Evolutionary conservation across 2,888 invertebrate genomes (phyloP).

Genomic region (Nymphalis polychloros): DNA sequence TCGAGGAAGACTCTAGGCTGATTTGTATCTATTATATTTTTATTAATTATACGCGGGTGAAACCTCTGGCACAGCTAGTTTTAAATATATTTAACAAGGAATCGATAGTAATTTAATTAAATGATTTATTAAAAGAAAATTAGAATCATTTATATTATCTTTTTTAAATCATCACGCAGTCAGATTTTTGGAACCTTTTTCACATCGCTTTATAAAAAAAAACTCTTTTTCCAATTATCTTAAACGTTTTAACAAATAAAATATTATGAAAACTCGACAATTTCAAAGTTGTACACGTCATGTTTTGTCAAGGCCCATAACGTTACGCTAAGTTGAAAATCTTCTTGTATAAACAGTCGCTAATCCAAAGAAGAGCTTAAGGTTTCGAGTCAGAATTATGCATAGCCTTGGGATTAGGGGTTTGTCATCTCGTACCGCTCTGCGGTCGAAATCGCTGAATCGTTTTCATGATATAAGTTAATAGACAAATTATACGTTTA

Average conservation of each 20-base stretch:
- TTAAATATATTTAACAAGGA: too few species aligned
- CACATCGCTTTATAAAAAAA: too few species aligned
- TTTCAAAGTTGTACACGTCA: conserved; percentile 26
- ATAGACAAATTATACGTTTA: conserved; percentile 37
- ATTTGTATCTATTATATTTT: too few species aligned
- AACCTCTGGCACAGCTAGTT: too few species aligned
- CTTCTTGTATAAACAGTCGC: conserved; percentile 67
- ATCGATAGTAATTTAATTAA: too few species aligned
- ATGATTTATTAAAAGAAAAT: too few species aligned
- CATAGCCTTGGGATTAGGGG: conserved; percentile 74
- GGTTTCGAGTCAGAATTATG: conserved; percentile 75
- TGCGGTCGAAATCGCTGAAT: conserved; percentile 60
- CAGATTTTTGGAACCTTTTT: too few species aligned
- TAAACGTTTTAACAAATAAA: conserved; percentile 11
- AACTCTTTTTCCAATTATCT: too few species aligned
- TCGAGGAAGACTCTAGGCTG: too few species aligned
- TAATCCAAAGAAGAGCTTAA: conserved; percentile 72
- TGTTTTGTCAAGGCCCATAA: conserved; percentile 47
- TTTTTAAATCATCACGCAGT: too few species aligned
- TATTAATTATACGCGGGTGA: too few species aligned
- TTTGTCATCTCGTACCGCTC: conserved; percentile 69
- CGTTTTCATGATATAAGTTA: conserved; percentile 59
- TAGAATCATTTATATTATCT: too few species aligned
- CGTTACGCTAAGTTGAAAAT: conserved; percentile 59
- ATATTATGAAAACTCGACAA: conserved; percentile 22